Evolutionary conservation across 35 echinoderm and acorn worm genomes (phyloP), one percentile per base, ranked within the genome.

Genomic region (Holothuria glaberrima): DNA sequence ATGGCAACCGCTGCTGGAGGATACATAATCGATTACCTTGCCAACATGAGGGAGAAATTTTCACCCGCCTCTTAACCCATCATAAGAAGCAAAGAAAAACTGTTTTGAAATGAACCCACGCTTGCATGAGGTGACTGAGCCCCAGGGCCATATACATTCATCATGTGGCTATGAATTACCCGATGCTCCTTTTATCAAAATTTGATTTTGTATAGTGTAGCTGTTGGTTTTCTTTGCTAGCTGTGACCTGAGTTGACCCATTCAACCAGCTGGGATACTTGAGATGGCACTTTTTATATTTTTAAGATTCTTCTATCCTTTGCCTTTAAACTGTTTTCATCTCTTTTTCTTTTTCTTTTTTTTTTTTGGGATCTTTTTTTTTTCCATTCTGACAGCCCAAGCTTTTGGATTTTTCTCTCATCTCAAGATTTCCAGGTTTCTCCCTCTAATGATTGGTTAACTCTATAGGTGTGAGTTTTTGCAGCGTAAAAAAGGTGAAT

Each of bases 1-100:
- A 78, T 78, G 16, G 74, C 74, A 78, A 78, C 74, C 19, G 50
- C 74, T 78, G 74, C 74, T 78, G 74, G 74, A 78, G 74, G 38
- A 78, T 78, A 78, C 74, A 78, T 78, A 78, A 78, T 78, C 74
- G 74, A 78, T 78, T 78, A 78, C 74, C 74, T 78, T 78, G 74
- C 74, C 74, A 78, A 78, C 74, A 78, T 78, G 74, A 78, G 74
- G 74, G 74, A 78, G 74, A 78, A 54, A 34, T 56, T 78, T 78
- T 78, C 50, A 48, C 74, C 74, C 74, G 74, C 74, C 74, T 78
- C 74, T 78, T 78, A 78, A 50, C 74, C 74, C 50, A 78, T 78
- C 74, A 78, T 78, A 78, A 78, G 74, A 78, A 78, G 74, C 74
- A 78, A 78, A 78, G 74, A 78, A 78, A 78, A 78, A 78, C 74